Evolutionary conservation across 2,797 vertebrate genomes (phyloP), one percentile per base, ranked within the genome.

Genomic region (Yasuhikotakia modesta): DNA sequence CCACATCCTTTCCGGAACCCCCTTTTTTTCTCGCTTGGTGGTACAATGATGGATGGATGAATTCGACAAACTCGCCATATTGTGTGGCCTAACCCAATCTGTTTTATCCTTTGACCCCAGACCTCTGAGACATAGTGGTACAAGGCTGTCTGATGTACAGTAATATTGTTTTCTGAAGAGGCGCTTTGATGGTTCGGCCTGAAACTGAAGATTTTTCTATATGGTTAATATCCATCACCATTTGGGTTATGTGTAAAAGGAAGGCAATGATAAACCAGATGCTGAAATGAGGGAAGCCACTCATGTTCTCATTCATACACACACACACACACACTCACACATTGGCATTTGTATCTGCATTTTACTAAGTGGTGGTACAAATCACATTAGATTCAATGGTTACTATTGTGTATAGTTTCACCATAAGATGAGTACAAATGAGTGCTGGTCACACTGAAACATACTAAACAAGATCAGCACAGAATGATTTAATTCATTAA

Each of bases 1-100:
- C 83, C 87, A 85, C 87, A 81, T 85, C 84, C 87, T 86, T 82
- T 79, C 43, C 50, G 21, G 70, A 80, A 79, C 76, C 81, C 80
- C 87, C 19, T 19, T 35, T 63, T 76, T 77, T 30, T 75, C 7
- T 78, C 3, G 3, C 66, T 74, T 16, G 71, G 67, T 71, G 69
- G 68, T 61, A 52, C 53, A 43, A 50, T 16, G 70, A 55, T 43
- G 55, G 66, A 70, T 67, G 63, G 73, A 70, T 69, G 19, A 60
- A 57, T 19, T 19, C 0, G 13, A 13, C 24, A 70, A 55, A 70
- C 17, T 27, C 46, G 22, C 52, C 64, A 67, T 76, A 67, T 76
- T 58, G 52, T 67, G 22, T 76, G 52, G 39, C 52, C 24, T n/a
- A 57, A 24, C 11, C 46, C 65, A 46, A 30, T 55, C 22, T 74